Evolutionary conservation across 1,140 invertebrate species (phyloP).

Genomic region (Ceratina japonica): DNA sequence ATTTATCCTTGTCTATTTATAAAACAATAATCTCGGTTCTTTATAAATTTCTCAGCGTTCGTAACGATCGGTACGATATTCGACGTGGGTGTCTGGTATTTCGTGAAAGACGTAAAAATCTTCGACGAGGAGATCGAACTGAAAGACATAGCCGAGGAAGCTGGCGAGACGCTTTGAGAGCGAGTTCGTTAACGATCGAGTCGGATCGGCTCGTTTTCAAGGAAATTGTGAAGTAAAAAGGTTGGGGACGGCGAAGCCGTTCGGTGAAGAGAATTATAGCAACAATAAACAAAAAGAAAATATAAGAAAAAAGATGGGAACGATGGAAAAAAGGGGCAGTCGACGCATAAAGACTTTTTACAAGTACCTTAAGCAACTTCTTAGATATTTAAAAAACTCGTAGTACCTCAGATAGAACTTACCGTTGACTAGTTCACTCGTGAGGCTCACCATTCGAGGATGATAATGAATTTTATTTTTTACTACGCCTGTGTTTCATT

Average conservation of each 20-base stretch:
- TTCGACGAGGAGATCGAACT: constrained; percentile 84
- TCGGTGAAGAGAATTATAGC: constrained; percentile 33
- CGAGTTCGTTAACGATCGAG: constrained; percentile 33
- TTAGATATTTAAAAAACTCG: constrained; percentile 61
- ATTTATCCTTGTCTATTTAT: no score
- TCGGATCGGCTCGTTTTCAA: constrained; percentile 34
- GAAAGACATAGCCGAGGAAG: constrained; percentile 77
- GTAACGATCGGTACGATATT: constrained; percentile 83
- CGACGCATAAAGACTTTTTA: constrained; percentile 72
- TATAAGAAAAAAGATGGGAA: constrained; percentile 44
- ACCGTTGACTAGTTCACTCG: constrained; percentile 38
- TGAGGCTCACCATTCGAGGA: constrained; percentile 20
- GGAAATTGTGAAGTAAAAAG: constrained; percentile 36
- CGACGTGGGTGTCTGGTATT: constrained; percentile 85
- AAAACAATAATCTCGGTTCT: neutral
- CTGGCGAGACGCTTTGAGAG: constrained; percentile 69
- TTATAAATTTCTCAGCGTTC: constrained; percentile 76
- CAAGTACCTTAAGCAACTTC: constrained; percentile 73
- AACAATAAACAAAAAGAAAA: constrained; percentile 44
- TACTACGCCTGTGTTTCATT: neutral
- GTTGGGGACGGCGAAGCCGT: constrained; percentile 25
- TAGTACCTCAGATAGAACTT: constrained; percentile 51
- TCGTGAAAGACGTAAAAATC: constrained; percentile 85
- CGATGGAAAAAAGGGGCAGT: constrained; percentile 31
- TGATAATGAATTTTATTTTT: constrained; percentile 23